phyloP scores from a whole-genome alignment of 2,797 vertebrate species.

The Acipenser transmontanus region DNA sequence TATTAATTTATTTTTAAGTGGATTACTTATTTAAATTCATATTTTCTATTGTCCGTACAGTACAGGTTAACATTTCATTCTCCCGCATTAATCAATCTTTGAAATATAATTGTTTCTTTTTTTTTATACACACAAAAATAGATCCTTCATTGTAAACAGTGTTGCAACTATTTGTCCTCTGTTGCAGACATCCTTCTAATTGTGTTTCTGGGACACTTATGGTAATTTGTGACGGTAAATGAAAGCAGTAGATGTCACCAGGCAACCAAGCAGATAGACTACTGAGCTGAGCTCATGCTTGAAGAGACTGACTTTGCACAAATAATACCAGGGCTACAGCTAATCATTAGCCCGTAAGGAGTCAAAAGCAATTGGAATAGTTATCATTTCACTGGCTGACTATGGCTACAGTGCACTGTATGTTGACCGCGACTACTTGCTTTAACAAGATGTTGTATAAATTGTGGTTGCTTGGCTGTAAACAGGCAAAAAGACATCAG shows the following conservation, averaged over 20 bases:
- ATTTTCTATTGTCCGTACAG: too few species aligned
- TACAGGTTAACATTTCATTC: too few species aligned
- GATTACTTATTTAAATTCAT: too few species aligned
- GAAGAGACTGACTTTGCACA: constrained; percentile 11
- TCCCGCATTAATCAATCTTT: too few species aligned
- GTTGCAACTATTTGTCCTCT: constrained; percentile 21
- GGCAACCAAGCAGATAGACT: constrained; percentile 27
- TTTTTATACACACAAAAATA: constrained; percentile 5
- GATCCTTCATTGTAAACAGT: constrained; percentile 20
- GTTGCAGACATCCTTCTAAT: constrained; percentile 27
- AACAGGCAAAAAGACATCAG: constrained; percentile 10
- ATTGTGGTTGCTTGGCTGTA: constrained; percentile 11
- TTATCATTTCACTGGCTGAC: constrained; percentile 13
- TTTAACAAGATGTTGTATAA: constrained; percentile 8
- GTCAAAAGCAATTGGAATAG: constrained; percentile 17
- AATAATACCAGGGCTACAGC: constrained; percentile 12
- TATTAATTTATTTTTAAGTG: too few species aligned
- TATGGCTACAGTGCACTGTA: constrained; percentile 11
- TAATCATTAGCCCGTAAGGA: constrained; percentile 19
- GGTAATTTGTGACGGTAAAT: constrained; percentile 29
- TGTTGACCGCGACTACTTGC: constrained; percentile 19
- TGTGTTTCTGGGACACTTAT: constrained; percentile 26
- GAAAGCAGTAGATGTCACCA: constrained; percentile 28
- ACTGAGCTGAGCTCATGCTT: constrained; percentile 13
- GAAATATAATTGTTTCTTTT: background rate